phyloP scores from a whole-genome alignment of 2,113 vertebrate genomes.

The Nannospalax galili region DNA sequence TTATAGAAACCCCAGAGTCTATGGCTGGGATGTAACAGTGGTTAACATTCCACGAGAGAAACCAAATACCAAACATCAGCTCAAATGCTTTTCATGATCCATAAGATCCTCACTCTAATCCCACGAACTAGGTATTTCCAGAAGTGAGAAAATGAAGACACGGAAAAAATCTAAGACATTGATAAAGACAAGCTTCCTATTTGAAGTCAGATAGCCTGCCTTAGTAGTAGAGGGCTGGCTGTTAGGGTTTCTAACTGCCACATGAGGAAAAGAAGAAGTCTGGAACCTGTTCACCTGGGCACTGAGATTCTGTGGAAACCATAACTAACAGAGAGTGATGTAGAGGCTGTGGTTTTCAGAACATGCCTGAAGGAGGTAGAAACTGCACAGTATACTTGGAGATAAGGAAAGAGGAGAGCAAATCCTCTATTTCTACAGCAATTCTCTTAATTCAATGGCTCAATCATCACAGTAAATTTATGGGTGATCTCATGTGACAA shows the following conservation, averaged over 20 bases:
- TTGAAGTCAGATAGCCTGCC: neutral
- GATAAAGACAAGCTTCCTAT: neutral
- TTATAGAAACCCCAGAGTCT: neutral
- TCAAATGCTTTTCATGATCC: neutral
- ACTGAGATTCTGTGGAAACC: neutral
- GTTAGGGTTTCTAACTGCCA: neutral
- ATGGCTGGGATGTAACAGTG: neutral
- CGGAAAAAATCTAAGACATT: neutral
- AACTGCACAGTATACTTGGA: neutral
- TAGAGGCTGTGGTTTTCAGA: neutral
- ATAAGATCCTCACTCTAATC: neutral
- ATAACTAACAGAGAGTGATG: neutral
- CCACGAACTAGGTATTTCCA: neutral
- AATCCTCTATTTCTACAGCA: neutral
- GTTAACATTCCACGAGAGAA: neutral
- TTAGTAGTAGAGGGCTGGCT: neutral
- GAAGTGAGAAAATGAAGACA: neutral
- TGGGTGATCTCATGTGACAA: neutral
- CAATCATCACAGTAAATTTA: no score
- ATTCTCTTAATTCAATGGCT: neutral
- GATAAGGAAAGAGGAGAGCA: neutral
- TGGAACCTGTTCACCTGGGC: neutral
- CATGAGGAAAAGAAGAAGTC: neutral
- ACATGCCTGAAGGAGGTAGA: fast-evolving
- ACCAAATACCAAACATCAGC: neutral